Evolutionary conservation across 2,888 invertebrate species (phyloP).

Genomic region (Azorinus chamasolen): DNA sequence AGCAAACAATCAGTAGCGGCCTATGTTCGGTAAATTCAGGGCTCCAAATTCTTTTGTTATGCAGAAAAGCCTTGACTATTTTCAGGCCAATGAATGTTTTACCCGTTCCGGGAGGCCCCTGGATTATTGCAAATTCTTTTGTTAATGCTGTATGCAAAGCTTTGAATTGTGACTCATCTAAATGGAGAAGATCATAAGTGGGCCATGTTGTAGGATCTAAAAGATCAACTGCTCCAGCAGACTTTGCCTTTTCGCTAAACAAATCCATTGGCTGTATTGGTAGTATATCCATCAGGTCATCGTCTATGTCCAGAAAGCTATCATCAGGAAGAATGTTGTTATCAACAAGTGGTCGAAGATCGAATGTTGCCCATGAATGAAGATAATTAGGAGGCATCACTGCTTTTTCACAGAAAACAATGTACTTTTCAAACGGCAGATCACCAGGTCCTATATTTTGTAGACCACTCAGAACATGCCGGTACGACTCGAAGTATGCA

Average conservation of each 20-base stretch:
- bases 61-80: constrained; percentile 90
- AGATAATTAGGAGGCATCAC: constrained; percentile 73
- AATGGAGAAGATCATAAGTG: constrained; percentile 67
- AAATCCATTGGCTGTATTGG: constrained; percentile 16
- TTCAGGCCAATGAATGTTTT: constrained; percentile 93
- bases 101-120: constrained; percentile 94
- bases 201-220: constrained; percentile 53
- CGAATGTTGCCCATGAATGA: constrained; percentile 38
- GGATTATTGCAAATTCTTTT: constrained; percentile 83
- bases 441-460: constrained; percentile 87
- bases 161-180: constrained; percentile 82
- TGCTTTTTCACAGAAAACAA: constrained; percentile 67
- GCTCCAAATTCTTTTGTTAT: constrained; percentile 88
- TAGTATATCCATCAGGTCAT: constrained; percentile 9
- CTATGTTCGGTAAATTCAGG: constrained; percentile 64
- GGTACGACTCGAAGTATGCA: constrained; percentile 94
- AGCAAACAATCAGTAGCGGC: constrained; percentile 85
- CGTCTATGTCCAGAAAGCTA: constrained; percentile 28
- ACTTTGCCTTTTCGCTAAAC: constrained; percentile 43
- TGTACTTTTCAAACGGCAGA: constrained; percentile 75
- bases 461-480: constrained; percentile 91
- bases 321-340: constrained; percentile 56
- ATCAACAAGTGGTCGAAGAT: constrained; percentile 72
- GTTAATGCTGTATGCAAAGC: constrained; percentile 82
- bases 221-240: constrained; percentile 35